Conservation (phyloP, 2,888 invertebrate species). For the Dasypogon diadema region DNA sequence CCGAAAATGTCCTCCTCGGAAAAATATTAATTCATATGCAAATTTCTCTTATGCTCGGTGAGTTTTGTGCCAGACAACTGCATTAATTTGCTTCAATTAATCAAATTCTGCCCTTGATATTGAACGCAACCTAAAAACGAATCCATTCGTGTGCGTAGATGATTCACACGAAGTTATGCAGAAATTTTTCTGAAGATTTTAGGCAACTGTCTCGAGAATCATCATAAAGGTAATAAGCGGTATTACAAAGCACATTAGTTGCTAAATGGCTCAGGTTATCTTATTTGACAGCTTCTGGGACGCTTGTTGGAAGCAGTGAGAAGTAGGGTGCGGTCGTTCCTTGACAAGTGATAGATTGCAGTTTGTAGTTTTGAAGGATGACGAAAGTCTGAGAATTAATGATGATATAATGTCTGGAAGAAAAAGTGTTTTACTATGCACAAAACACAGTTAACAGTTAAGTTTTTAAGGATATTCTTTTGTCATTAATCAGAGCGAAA, state of each 20-base stretch:
- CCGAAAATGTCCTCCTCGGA: slow-evolving; percentile 29
- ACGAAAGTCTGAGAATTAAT: slow-evolving; percentile 35
- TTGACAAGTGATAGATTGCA: slow-evolving; percentile 48
- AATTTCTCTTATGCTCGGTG: not conserved
- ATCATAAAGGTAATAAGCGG: slow-evolving; percentile 30
- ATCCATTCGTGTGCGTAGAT: too few relatives aligned
- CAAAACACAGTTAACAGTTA: not conserved
- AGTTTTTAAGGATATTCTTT: slow-evolving; percentile 22
- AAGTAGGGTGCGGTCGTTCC: slow-evolving; percentile 1
- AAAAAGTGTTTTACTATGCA: not conserved
- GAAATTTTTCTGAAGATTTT: not conserved
- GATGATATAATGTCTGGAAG: slow-evolving; percentile 24
- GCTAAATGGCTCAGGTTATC: slow-evolving; percentile 17
- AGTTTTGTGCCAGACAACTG: not conserved
- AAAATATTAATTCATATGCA: slow-evolving; percentile 45
- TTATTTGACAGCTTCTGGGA: slow-evolving; percentile 26
- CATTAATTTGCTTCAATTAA: not conserved
- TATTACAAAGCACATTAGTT: slow-evolving; percentile 10
- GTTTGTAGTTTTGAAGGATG: slow-evolving; percentile 36
- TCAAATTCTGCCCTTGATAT: not conserved
- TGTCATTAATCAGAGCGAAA: slow-evolving; percentile 25
- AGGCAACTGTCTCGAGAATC: not conserved
- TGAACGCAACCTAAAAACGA: too few relatives aligned
- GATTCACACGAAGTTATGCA: too few relatives aligned
- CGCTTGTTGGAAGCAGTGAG: not conserved